Evolutionary conservation across 2,113 vertebrate genomes (phyloP).

Genomic region (Rattus rattus): DNA sequence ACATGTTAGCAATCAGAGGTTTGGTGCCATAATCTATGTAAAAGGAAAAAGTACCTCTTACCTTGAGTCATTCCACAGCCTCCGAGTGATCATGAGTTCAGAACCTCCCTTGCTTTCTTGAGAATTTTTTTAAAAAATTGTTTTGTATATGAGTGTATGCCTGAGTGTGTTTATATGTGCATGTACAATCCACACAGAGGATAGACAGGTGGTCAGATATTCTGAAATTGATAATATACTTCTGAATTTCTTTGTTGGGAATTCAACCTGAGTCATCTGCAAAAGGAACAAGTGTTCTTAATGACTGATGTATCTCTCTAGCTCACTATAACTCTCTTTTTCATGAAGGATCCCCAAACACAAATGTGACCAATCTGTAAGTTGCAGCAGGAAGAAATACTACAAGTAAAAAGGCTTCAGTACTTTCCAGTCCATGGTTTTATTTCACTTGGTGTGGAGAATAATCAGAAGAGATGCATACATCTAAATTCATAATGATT

Average conservation of each 20-base stretch:
- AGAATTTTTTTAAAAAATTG: neutral
- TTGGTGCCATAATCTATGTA: neutral
- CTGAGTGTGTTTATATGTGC: no score
- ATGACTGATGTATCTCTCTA: neutral
- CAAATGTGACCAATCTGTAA: neutral
- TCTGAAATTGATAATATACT: neutral
- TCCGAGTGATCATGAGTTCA: neutral
- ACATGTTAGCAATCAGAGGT: neutral
- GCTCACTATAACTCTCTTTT: neutral
- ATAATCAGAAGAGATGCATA: neutral
- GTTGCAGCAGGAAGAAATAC: rapidly evolving
- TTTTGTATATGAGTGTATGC: neutral
- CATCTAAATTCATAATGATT: neutral
- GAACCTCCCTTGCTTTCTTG: neutral
- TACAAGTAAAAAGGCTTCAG: rapidly evolving
- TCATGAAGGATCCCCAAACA: neutral
- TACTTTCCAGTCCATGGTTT: neutral
- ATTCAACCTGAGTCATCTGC: neutral
- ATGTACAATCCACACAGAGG: neutral
- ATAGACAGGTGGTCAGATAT: no score
- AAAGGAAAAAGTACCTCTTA: neutral
- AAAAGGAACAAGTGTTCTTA: no score
- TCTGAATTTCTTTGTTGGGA: neutral
- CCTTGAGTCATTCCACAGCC: neutral
- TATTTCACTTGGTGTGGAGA: neutral